Evolutionary conservation across 2,888 invertebrate species (phyloP).

Genomic region (Dicyrtoma fusca): DNA sequence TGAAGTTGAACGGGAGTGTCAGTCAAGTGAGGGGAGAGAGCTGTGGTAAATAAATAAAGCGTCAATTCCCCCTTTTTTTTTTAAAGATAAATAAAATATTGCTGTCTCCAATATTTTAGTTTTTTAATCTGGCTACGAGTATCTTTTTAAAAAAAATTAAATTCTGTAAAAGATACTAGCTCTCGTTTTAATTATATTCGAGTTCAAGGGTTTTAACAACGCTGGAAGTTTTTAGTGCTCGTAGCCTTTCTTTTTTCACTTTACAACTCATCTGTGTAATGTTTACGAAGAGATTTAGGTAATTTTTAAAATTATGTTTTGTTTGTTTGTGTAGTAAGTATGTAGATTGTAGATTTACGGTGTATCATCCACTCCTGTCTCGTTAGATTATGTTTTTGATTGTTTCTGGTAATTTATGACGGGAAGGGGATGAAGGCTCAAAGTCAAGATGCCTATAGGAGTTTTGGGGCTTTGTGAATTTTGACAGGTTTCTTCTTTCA

Average conservation of each 20-base stretch:
- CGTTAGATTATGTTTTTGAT: no score
- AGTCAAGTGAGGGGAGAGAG: no score
- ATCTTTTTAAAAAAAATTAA: neutral
- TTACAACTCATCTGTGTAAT: neutral
- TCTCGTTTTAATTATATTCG: neutral
- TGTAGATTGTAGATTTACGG: neutral
- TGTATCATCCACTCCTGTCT: neutral
- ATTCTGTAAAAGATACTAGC: neutral
- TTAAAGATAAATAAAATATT: no score
- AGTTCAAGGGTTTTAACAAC: no score
- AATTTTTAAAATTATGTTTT: neutral
- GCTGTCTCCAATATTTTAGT: no score
- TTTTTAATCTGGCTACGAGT: neutral
- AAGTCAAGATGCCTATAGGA: neutral
- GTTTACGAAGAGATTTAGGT: slow-evolving; percentile 3
- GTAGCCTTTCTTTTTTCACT: neutral
- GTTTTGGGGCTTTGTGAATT: neutral
- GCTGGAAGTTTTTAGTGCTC: no score
- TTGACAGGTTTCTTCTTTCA: no score
- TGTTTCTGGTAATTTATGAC: neutral
- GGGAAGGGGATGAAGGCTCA: slow-evolving; percentile 1
- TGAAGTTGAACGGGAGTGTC: no score
- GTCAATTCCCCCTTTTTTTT: no score
- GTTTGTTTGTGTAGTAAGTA: neutral
- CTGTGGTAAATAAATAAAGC: no score